phyloP scores from a whole-genome alignment of 2,797 vertebrate genomes.

The Phataginus tetradactyla region DNA sequence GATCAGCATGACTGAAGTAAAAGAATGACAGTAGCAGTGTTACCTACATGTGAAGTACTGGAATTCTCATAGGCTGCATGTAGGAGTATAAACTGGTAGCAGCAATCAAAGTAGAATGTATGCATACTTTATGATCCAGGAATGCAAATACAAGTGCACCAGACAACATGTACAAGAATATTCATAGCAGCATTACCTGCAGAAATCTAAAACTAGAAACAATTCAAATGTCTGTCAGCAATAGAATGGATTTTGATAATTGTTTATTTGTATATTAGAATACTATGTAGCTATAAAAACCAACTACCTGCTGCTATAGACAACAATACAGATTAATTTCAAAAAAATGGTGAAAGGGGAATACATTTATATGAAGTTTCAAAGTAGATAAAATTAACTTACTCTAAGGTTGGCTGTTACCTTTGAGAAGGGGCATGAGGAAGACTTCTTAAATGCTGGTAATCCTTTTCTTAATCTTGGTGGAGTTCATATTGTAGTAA shows the following conservation, averaged over 20 bases:
- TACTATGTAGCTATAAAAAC: background rate
- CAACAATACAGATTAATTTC: background rate
- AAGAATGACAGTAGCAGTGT: background rate
- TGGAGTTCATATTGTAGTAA: background rate
- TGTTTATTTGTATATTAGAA: background rate
- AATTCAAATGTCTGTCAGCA: background rate
- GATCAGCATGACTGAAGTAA: background rate
- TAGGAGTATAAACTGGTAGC: background rate
- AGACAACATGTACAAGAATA: background rate
- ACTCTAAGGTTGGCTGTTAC: background rate
- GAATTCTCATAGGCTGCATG: background rate
- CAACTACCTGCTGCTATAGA: background rate
- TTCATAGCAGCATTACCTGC: background rate
- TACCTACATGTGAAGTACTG: background rate
- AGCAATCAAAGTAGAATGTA: background rate
- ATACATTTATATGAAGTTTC: background rate
- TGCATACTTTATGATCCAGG: background rate
- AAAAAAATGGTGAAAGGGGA: background rate
- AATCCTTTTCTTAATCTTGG: background rate
- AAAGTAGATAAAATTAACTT: background rate
- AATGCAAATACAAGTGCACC: background rate
- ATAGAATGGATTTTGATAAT: background rate
- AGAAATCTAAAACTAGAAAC: slow-evolving; percentile 25
- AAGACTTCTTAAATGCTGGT: background rate
- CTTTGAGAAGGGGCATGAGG: background rate